Conservation (phyloP, 1,140 invertebrate genomes). For the Drosophila ohnishii region DNA sequence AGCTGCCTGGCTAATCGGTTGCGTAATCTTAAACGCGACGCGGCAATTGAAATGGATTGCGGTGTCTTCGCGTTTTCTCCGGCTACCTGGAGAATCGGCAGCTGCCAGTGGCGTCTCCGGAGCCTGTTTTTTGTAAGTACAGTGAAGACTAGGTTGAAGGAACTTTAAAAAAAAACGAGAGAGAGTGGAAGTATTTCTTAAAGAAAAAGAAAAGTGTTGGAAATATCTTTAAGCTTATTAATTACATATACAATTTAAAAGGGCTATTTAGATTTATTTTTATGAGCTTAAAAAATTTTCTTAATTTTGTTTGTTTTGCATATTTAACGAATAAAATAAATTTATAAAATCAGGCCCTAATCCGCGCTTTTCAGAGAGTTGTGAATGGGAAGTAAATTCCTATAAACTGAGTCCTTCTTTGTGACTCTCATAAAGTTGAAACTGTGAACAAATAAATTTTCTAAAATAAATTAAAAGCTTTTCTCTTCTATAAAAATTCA, state of each 20-base stretch:
- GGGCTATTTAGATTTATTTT: too few species aligned
- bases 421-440: not conserved
- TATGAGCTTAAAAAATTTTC: not conserved
- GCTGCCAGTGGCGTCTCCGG: constrained; percentile 47
- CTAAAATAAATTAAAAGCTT: too few species aligned
- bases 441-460: not conserved
- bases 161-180: not conserved
- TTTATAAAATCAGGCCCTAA: not conserved
- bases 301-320: rapidly evolving
- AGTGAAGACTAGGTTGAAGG: not conserved
- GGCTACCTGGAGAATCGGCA: constrained; percentile 58
- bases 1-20: constrained; percentile 76
- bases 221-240: not conserved
- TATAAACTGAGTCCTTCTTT: too few species aligned
- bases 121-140: constrained; percentile 7
- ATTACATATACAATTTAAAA: too few species aligned
- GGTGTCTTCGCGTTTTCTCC: constrained; percentile 39
- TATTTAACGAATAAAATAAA: not conserved
- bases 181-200: not conserved
- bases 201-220: not conserved
- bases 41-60: constrained; percentile 78
- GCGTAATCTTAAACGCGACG: constrained; percentile 79
- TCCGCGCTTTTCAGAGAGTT: not conserved
- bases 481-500: not conserved
- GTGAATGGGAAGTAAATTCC: too few species aligned